These are phyloP conservation scores for Arion vulgaris DNA, from an alignment of 1,140 invertebrate species.

Conservation along the genomic window DNA sequence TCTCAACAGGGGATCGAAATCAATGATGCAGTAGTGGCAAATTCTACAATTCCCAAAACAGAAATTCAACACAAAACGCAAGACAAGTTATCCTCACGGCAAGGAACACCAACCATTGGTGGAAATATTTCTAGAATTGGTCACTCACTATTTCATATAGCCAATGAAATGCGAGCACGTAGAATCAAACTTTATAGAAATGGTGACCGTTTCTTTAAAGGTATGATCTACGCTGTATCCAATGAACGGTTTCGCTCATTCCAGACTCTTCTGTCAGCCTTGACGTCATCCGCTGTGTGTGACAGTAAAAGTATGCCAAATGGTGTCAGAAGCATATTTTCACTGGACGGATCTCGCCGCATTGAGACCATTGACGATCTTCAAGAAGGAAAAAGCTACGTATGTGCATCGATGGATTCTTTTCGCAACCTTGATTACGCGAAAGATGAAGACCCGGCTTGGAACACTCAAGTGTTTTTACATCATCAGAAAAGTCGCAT, in stretches of 20 bases:
- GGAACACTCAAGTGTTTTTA: slow-evolving; percentile 57
- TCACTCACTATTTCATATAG: slow-evolving; percentile 63
- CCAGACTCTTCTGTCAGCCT: slow-evolving; percentile 90
- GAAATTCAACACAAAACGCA: not conserved
- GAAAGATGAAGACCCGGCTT: slow-evolving; percentile 53
- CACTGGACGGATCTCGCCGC: slow-evolving; percentile 81
- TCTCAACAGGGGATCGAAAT: not conserved
- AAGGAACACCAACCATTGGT: not conserved
- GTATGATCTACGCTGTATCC: slow-evolving; percentile 92
- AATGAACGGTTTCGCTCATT: slow-evolving; percentile 88
- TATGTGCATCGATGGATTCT: slow-evolving; percentile 89
- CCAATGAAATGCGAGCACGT: slow-evolving; percentile 81
- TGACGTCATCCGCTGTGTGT: slow-evolving; percentile 78
- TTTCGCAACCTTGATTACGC: slow-evolving; percentile 91
- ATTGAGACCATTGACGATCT: slow-evolving; percentile 84
- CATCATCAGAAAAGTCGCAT: not conserved
- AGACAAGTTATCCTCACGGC: not conserved
- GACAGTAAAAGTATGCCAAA: slow-evolving; percentile 79
- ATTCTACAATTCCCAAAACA: not conserved
- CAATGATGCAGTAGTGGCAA: not conserved
- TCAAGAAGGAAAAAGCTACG: slow-evolving; percentile 91
- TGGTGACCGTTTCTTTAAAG: slow-evolving; percentile 94
- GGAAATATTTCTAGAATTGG: slow-evolving; percentile 40
- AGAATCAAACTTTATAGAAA: slow-evolving; percentile 94
- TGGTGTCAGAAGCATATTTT: slow-evolving; percentile 90